A percentile compares a stretch with the other conserved stretches of the same genome.
phyloP scores from a whole-genome alignment of 2,113 vertebrate genomes.

The Bambusicola thoracicus region DNA sequence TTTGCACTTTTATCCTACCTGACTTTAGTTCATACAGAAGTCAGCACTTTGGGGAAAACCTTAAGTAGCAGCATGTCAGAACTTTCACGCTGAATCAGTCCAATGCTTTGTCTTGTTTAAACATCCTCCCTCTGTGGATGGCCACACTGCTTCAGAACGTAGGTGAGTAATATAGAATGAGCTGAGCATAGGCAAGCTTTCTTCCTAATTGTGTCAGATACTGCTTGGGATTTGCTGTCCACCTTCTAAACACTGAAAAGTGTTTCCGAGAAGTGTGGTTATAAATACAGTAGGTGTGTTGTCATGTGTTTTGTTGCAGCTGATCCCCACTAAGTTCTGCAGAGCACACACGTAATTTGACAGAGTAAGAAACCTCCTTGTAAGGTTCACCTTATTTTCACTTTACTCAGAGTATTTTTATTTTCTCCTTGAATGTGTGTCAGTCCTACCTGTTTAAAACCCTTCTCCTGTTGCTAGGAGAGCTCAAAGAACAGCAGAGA shows the following conservation, averaged over 20 bases:
- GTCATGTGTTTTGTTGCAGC: background rate
- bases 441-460: background rate
- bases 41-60: slow-evolving; percentile 35
- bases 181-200: background rate
- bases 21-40: background rate
- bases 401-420: background rate
- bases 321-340: background rate
- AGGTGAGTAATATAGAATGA: background rate
- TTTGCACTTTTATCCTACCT: background rate
- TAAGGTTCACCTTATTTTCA: background rate
- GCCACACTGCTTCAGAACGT: background rate
- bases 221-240: background rate
- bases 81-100: slow-evolving; percentile 34
- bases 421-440: background rate
- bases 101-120: background rate
- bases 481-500: background rate
- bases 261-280: background rate
- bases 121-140: background rate
- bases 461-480: background rate
- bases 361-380: background rate
- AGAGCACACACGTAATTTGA: background rate
- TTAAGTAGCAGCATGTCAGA: background rate
- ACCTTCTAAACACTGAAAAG: background rate
- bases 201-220: background rate
- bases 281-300: too few species aligned